A percentile compares a stretch with the other conserved stretches of the same genome.
These are phyloP conservation scores for Aquatica leii DNA, from an alignment of 2,888 invertebrate genomes.

Conservation along the genomic window DNA sequence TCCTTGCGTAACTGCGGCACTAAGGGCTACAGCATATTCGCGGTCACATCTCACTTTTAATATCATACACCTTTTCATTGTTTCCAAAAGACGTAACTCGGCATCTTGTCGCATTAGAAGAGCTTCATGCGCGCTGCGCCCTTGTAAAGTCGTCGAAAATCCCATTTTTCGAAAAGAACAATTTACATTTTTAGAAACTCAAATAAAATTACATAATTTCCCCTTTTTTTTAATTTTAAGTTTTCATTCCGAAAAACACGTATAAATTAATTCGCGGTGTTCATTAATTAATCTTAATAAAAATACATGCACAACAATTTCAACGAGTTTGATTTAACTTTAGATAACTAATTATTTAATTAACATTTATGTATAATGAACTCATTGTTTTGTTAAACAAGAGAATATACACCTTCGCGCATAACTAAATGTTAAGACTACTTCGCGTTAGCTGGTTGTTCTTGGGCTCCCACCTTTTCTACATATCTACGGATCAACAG, in stretches of 20 bases:
- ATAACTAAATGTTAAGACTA: constrained; percentile 29
- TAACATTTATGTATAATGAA: constrained; percentile 20
- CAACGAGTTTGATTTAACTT: constrained; percentile 5
- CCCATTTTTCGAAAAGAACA: constrained; percentile 66
- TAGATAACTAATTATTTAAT: constrained; percentile 26
- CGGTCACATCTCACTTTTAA: constrained; percentile 91
- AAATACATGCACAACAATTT: neutral
- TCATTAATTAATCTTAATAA: neutral
- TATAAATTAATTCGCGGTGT: neutral
- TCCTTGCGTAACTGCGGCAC: constrained; percentile 82
- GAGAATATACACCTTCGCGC: constrained; percentile 30
- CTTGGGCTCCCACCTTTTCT: constrained; percentile 30
- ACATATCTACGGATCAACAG: constrained; percentile 21
- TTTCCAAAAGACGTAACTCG: constrained; percentile 90
- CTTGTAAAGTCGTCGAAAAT: constrained; percentile 86
- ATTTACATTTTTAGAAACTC: neutral
- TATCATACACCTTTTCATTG: constrained; percentile 86
- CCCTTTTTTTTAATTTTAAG: neutral
- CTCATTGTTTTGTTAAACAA: constrained; percentile 26
- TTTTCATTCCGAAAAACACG: too few species aligned
- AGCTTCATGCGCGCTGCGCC: constrained; percentile 90
- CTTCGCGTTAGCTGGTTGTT: constrained; percentile 25
- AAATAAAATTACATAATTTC: neutral
- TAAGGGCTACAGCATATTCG: constrained; percentile 87
- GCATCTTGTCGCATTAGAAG: constrained; percentile 90